Evolutionary conservation across 2,888 invertebrate genomes (phyloP), one percentile per base, ranked within the genome.

Genomic region (Zaprionus bogoriensis): DNA sequence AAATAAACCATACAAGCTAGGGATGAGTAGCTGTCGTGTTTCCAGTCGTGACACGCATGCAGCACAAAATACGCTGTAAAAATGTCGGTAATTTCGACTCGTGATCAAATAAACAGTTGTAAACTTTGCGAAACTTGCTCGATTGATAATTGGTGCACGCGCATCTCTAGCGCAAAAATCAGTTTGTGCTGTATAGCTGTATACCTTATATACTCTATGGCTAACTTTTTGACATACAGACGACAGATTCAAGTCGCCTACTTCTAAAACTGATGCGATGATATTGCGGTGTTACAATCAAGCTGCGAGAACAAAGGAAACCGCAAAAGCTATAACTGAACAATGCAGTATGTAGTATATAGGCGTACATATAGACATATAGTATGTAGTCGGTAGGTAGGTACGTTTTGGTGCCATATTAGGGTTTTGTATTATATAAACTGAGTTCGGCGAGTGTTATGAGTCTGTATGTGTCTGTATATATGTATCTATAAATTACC

Each of bases 401-500:
- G 12, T 42, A 42, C 22, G 10, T 42, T n/a, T 19, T 42, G n/a
- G 10, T 17, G 32, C 32, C 32, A 36, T 36, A 36, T 36, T 36
- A 36, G 32, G 32, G 14, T 7, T 23, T 14, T 22, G 36, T 17
- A 6, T 22, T 22, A 48, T 39, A 30, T 47, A 17, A 39, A 25
- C 9, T n/a, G 4, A 20, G 36, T 36, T 12, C 32, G 32, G 17
- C 32, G 17, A 32, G 17, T 36, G 32, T 36, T 14, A 36, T 36
- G 9, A 17, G 32, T 36, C 17, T 36, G 2, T 17, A n/a, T 36
- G 17, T 36, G 17, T 36, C 32, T 36, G 17, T n/a, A n/a, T n/a
- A n/a, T n/a, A 28, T 10, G 4, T 14, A 22, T 9, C 4, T 19
- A 41, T 46, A 14, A 55, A 32, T 53, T 70, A 70, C 70, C 70